A percentile compares a stretch with the other conserved stretches of the same genome.
phyloP scores from a whole-genome alignment of 2,797 vertebrate species.

The Smutsia gigantea region DNA sequence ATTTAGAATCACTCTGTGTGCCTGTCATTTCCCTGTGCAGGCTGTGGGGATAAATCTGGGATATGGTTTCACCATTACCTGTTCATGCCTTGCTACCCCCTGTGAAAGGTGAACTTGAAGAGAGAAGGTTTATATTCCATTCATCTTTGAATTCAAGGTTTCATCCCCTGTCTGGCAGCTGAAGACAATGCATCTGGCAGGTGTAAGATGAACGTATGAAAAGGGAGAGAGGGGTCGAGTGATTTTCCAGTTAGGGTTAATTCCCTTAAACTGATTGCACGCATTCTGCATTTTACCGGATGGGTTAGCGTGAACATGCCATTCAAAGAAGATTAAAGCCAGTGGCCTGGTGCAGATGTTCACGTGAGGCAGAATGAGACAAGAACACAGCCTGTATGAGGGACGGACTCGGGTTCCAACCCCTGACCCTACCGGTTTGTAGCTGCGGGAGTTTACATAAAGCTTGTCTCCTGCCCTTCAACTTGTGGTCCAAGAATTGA shows the following conservation, averaged over 20 bases:
- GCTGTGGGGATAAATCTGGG: too few relatives aligned
- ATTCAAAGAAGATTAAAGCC: too few relatives aligned
- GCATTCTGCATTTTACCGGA: too few relatives aligned
- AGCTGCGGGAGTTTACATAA: not conserved
- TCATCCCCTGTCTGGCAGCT: not conserved
- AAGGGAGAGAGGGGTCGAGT: not conserved
- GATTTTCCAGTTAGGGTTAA: not conserved
- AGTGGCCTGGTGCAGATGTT: rapidly evolving
- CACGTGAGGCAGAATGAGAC: rapidly evolving
- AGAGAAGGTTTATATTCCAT: not conserved
- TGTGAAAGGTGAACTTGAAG: not conserved
- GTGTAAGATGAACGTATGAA: not conserved
- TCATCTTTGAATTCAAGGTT: not conserved
- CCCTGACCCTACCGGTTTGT: not conserved
- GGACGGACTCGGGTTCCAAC: too few relatives aligned
- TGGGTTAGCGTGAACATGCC: too few relatives aligned
- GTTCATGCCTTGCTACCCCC: too few relatives aligned
- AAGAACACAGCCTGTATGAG: not conserved
- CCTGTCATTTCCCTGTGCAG: too few relatives aligned
- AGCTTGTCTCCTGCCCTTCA: too few relatives aligned
- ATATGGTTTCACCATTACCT: too few relatives aligned
- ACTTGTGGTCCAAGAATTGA: rapidly evolving
- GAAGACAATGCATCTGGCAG: not conserved
- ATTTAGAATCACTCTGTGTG: too few relatives aligned
- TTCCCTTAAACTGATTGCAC: not conserved